Base-by-base conservation (phyloP, 2,113 vertebrate species). In the Serilophus lunatus region DNA sequence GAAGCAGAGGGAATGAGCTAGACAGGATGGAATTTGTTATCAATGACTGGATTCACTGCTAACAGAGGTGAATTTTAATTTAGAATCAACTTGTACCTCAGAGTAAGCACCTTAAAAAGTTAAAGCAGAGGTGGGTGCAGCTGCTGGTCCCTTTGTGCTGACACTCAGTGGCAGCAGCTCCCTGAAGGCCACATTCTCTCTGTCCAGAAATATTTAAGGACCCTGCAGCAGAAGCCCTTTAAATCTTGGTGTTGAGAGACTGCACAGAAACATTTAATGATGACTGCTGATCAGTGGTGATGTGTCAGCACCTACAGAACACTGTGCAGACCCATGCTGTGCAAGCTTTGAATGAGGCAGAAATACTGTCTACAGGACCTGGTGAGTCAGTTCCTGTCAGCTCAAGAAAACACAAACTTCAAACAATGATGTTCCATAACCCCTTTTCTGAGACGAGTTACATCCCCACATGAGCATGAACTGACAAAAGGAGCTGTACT, bases 251-350 rank as follows among this genome's bases (percentile, higher is more conserved):
- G 6, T 9, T 57, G 36, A 25, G 0, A 40, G 50, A 22, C 8
- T 5, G 56, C 71, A 71, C 42, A 61, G 80, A 61, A 33, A 60
- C 26, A 44, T 15, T 11, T 20, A 2, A 25, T 2, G 5, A 31
- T 2, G 3, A 8, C 28, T 77, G 25, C 79, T 61, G 14, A 42
- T 12, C 7, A 6, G 3, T 23, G 60, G 47, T 1, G 2, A 26
- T 4, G 7, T 22, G n/a, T 36, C 23, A 28, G 59, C 29, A 18
- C 5, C 42, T 77, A 49, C 24, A 75, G 26, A 57, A 29, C 70
- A 44, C 23, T 3, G 69, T 7, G 26, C n/a, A 12, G 9, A 76
- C 61, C 68, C 26, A 16, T 0, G 0, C 15, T 23, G 75, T 25
- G 45, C 50, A 63, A 47, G 75, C 51, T 81, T n/a, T 47, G 18